Evolutionary conservation across 2,797 vertebrate genomes (phyloP).

Genomic region (Vireo griseus): DNA sequence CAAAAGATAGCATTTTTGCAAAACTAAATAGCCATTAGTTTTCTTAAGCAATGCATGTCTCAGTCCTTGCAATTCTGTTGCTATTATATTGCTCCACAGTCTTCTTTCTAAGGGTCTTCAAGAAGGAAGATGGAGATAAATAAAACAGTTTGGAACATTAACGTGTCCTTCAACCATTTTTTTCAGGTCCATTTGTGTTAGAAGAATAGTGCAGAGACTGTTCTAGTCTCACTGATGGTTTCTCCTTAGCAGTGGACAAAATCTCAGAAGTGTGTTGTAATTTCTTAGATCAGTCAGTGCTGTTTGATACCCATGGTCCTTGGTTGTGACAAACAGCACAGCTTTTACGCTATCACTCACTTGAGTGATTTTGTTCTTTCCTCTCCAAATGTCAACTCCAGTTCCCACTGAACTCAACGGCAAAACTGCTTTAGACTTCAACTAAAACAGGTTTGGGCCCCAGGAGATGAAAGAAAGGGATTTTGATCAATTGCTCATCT

Average conservation of each 20-base stretch:
- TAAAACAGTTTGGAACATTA: not conserved
- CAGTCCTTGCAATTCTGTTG: not conserved
- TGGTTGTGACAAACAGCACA: slow-evolving; percentile 25
- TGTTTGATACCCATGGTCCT: not conserved
- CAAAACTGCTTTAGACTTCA: slow-evolving; percentile 45
- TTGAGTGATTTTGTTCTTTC: slow-evolving; percentile 46
- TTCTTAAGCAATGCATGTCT: not conserved
- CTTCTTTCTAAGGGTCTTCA: not conserved
- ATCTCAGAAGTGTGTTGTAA: not conserved
- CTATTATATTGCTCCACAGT: not conserved
- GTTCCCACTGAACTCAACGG: slow-evolving; percentile 40
- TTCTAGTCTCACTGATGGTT: not conserved
- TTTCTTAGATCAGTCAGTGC: not conserved
- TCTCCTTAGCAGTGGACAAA: not conserved
- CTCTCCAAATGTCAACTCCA: slow-evolving; percentile 22
- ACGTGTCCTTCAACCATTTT: not conserved
- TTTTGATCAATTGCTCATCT: slow-evolving; percentile 61
- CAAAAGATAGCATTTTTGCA: not conserved
- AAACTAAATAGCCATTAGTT: not conserved
- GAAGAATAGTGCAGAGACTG: not conserved
- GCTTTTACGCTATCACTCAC: slow-evolving; percentile 41
- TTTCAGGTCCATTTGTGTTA: not conserved
- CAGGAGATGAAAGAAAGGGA: slow-evolving; percentile 52
- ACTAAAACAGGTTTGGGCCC: slow-evolving; percentile 43
- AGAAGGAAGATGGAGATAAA: not conserved